Base-by-base conservation (phyloP, 2,113 vertebrate genomes). In the Noctilio leporinus region DNA sequence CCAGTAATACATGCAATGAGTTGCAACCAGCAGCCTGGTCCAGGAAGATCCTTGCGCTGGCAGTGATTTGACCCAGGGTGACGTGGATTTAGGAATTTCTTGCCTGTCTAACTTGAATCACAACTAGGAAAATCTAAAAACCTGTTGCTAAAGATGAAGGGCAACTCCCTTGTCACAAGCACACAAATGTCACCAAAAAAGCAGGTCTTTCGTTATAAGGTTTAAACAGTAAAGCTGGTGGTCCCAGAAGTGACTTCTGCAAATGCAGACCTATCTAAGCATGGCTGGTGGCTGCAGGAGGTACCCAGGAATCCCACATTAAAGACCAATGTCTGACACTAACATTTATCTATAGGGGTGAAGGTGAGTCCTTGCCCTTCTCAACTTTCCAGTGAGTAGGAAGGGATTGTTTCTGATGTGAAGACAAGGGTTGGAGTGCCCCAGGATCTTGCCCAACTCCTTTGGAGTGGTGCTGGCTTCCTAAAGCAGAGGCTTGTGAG, bases 51-150 rank as follows among this genome's bases (percentile, higher is more conserved):
- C 47, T 17, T 17, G 26, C 6, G 33, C 7, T 35, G 10, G 1
- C 0, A 0, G 40, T 47, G 9, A 5, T 28, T 81, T n/a, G 51
- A 62, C 15, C 5, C 0, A 10, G 17, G 1, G 2, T 20, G 28
- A 83, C 19, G n/a, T 45, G 43, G 38, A 26, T 35, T 43, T 45
- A 20, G 57, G 20, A 15, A 40, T 84, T 38, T 35, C 75, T 69
- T 75, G 35, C 26, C 47, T 57, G 10, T 67, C 69, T 55, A 84
- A 78, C 28, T 35, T 62, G 47, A 17, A 43, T 22, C 26, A 10
- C 20, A 76, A 64, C 2, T 14, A 12, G 49, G 38, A 67, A 88
- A 47, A 73, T n/a, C 38, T 45, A 40, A 88, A 93, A 24, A 7
- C 59, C 55, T n/a, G 1, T 64, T 53, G 35, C 72, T 59, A 87